phyloP scores from a whole-genome alignment of 2,113 vertebrate genomes.

The Mus pahari region DNA sequence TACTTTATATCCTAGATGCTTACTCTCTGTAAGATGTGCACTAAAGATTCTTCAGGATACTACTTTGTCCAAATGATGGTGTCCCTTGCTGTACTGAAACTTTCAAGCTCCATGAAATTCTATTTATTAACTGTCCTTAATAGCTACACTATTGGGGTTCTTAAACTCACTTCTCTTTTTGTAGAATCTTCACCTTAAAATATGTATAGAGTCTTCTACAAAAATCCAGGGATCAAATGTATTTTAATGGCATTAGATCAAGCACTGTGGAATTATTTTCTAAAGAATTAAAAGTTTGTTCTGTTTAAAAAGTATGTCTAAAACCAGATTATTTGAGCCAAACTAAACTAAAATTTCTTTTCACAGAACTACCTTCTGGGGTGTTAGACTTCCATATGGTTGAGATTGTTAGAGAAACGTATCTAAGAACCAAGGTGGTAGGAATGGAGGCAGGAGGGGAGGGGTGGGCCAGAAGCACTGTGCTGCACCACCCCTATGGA shows the following conservation, averaged over 20 bases:
- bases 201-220: neutral
- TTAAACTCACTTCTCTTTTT: neutral
- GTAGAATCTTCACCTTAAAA: neutral
- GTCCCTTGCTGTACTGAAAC: neutral
- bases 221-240: neutral
- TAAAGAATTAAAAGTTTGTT: neutral
- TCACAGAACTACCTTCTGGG: neutral
- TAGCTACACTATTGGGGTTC: neutral
- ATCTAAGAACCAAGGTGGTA: neutral
- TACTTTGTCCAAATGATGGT: neutral
- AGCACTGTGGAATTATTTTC: neutral
- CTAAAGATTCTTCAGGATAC: neutral
- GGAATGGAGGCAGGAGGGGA: neutral
- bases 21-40: neutral
- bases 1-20: neutral
- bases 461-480: neutral
- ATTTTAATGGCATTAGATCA: neutral
- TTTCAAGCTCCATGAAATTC: neutral
- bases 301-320: slow-evolving; percentile 31
- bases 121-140: neutral
- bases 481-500: neutral
- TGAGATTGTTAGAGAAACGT: neutral
- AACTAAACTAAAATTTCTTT: slow-evolving; percentile 43
- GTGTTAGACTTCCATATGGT: neutral
- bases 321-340: neutral